A percentile compares a stretch with the other conserved stretches of the same genome.
Conservation (phyloP, 2,113 vertebrate genomes). For the Urocitellus parryii region DNA sequence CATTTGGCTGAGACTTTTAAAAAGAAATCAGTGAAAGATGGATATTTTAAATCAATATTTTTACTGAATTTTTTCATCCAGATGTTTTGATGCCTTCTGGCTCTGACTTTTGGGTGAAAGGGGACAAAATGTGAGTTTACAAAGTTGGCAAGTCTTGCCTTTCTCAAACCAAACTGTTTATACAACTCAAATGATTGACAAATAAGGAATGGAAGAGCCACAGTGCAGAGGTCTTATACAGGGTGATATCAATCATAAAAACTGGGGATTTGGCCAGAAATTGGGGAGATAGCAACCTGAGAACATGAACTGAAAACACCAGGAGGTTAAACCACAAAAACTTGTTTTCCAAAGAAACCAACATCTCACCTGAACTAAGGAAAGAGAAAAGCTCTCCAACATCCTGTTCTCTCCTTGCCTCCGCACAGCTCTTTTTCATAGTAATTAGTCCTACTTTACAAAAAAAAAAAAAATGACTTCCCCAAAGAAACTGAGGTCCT, state of each 20-base stretch:
- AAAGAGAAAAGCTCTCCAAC: neutral
- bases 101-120: neutral
- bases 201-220: neutral
- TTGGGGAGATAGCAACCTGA: neutral
- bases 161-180: conserved; percentile 20
- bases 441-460: neutral
- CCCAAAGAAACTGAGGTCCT: neutral
- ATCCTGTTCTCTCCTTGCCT: neutral
- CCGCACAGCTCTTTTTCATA: neutral
- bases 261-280: neutral
- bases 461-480: neutral
- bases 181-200: neutral
- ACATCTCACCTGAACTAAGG: neutral
- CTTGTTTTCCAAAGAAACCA: neutral
- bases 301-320: neutral
- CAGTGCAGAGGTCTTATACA: neutral
- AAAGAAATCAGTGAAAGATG: neutral
- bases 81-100: neutral
- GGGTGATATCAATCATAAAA: neutral
- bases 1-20: conserved; percentile 8
- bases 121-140: neutral
- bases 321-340: neutral
- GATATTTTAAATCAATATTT: neutral
- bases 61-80: neutral
- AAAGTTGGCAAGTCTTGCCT: neutral